A percentile compares a stretch with the other conserved stretches of the same genome.
These are phyloP conservation scores for Ageneiosus marmoratus DNA, from an alignment of 2,113 vertebrate species.

Conservation along the genomic window DNA sequence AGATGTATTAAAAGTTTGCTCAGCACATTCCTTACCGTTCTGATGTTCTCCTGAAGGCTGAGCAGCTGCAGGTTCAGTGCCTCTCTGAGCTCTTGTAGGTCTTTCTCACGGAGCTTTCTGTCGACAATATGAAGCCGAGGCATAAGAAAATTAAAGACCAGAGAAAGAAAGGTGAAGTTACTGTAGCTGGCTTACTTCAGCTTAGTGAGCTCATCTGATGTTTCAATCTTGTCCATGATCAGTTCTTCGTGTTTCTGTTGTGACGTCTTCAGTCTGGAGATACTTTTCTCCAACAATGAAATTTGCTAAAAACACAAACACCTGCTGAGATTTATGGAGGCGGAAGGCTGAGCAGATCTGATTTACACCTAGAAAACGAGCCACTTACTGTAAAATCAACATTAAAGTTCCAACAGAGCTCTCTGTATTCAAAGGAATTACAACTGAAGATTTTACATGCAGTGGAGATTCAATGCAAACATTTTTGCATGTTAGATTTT, in stretches of 20 bases:
- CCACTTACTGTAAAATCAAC: background rate
- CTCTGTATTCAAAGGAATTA: background rate
- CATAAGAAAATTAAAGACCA: background rate
- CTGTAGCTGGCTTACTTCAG: slow-evolving; percentile 50
- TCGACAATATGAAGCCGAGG: background rate
- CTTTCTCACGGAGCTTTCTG: slow-evolving; percentile 44
- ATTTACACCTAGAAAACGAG: background rate
- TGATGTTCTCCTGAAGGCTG: slow-evolving; percentile 32
- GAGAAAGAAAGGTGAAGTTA: background rate
- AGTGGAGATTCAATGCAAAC: background rate
- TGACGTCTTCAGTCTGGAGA: slow-evolving; percentile 48
- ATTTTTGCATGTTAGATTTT: background rate
- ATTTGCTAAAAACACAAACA: slow-evolving; percentile 37
- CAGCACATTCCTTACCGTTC: background rate
- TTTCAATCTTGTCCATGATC: slow-evolving; percentile 34
- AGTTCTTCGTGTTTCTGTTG: slow-evolving; percentile 23
- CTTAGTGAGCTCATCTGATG: slow-evolving; percentile 26
- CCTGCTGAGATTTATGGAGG: background rate
- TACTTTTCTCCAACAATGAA: slow-evolving; percentile 32
- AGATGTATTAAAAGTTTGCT: slow-evolving; percentile 26
- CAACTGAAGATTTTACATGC: background rate
- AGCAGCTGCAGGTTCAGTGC: slow-evolving; percentile 39
- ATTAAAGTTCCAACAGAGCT: background rate
- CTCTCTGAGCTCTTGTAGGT: slow-evolving; percentile 48
- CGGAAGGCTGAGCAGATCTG: background rate